A percentile compares a stretch with the other conserved stretches of the same genome.
phyloP scores from a whole-genome alignment of 2,888 invertebrate genomes.

The Drosophila melanosoma region DNA sequence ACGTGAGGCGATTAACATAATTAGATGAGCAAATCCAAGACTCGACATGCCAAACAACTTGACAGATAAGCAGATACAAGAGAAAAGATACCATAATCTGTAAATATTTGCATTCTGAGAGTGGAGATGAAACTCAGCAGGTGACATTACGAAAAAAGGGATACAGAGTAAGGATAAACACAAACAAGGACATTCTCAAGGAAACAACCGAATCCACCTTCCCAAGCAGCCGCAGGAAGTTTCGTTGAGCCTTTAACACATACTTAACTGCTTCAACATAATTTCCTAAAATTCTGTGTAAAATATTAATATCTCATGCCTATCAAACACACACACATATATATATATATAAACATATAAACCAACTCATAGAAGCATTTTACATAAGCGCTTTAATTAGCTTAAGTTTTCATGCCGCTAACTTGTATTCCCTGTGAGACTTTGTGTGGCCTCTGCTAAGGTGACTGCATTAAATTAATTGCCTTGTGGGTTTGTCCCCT shows the following conservation, averaged over 20 bases:
- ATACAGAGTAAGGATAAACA: constrained; percentile 30
- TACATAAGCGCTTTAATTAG: constrained; percentile 64
- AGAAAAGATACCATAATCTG: constrained; percentile 37
- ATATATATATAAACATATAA: no score
- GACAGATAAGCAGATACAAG: constrained; percentile 20
- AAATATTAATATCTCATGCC: constrained; percentile 51
- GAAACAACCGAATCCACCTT: constrained; percentile 8
- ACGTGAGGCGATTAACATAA: constrained; percentile 56
- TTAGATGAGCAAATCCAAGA: constrained; percentile 47
- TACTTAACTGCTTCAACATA: constrained; percentile 52
- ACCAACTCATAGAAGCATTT: constrained; percentile 17
- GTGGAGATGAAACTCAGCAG: constrained; percentile 1
- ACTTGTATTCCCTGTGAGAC: constrained; percentile 42
- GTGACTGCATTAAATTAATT: constrained; percentile 68
- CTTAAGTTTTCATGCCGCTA: constrained; percentile 59
- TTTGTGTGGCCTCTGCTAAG: constrained; percentile 35
- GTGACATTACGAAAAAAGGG: constrained; percentile 21
- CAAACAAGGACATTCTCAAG: constrained; percentile 23
- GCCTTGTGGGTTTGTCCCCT: constrained; percentile 35
- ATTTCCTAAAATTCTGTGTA: constrained; percentile 48
- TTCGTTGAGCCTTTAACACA: constrained; percentile 44
- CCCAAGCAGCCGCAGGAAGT: constrained; percentile 23
- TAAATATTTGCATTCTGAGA: constrained; percentile 60
- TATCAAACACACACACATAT: constrained; percentile 1
- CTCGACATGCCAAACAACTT: constrained; percentile 31